These are phyloP conservation scores for Drosophila cardini DNA, from an alignment of 1,140 invertebrate species.

Conservation along the genomic window DNA sequence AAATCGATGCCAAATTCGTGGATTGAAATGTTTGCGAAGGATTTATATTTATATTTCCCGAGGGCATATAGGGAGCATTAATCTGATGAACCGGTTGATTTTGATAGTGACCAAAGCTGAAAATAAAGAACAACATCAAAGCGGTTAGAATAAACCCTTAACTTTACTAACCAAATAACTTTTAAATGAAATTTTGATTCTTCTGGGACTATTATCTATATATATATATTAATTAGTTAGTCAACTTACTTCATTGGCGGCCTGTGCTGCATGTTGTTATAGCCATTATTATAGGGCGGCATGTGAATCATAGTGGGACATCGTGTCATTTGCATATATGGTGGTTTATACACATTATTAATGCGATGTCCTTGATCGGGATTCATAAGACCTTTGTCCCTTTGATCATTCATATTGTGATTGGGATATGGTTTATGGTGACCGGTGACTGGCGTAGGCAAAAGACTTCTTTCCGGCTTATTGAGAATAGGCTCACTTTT, in stretches of 20 bases:
- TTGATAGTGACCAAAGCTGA: constrained; percentile 64
- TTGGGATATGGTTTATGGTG: constrained; percentile 58
- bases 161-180: no score
- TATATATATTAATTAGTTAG: neutral
- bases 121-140: constrained; percentile 18
- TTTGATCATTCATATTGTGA: constrained; percentile 69
- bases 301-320: constrained; percentile 63
- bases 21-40: constrained; percentile 70
- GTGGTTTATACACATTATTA: constrained; percentile 49
- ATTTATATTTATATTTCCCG: constrained; percentile 67
- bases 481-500: constrained; percentile 34
- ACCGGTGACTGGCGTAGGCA: constrained; percentile 58
- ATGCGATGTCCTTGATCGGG: constrained; percentile 62
- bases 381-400: constrained; percentile 24
- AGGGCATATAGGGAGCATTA: constrained; percentile 56
- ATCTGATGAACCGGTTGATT: constrained; percentile 69
- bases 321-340: constrained; percentile 62
- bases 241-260: constrained; percentile 64
- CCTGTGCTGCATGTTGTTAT: constrained; percentile 63
- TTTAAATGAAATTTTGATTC: no score
- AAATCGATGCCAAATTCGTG: constrained; percentile 76
- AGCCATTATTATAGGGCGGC: constrained; percentile 65
- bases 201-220: no score
- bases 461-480: constrained; percentile 57
- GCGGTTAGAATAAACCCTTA: neutral